Evolutionary conservation across 1,140 invertebrate species (phyloP), one percentile per base, ranked within the genome.

Genomic region (Xylocopa sonorina): DNA sequence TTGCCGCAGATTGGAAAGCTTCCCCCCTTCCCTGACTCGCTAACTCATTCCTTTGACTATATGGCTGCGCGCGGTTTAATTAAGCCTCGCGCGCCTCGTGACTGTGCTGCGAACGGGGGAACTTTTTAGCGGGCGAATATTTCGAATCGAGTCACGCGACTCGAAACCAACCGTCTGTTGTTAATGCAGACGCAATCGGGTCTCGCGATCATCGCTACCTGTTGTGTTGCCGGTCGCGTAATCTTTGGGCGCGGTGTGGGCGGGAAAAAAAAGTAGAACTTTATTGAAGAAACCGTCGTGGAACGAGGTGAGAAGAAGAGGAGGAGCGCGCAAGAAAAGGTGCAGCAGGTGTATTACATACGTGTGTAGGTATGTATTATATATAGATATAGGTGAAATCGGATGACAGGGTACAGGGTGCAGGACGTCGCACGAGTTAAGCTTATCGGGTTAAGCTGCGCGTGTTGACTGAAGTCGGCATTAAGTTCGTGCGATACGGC

Each of bases 401-500:
- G 46, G 34, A 57, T 53, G 72, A 74, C 72, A 74, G 58, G 29
- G 41, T 53, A 74, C 72, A 74, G 32, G 72, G 46, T 53, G 64
- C 72, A 74, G 32, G 72, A 50, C 60, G 71, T 63, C 38, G 27
- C 24, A 14, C 51, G 27, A 34, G 63, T 21, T 72, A 62, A 78
- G 76, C 76, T 72, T 78, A 51, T 78, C 76, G 43, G 34, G 76
- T n/a, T 78, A 78, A 78, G 76, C 57, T 48, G 55, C 16, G 21
- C 57, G 48, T 72, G 76, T 71, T 72, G 68, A 78, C 76, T 72
- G 27, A 78, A 78, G 76, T 72, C 57, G 76, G 57, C 68, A 62
- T 62, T 78, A 78, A 78, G 67, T 78, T 78, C 38, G 46, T 57
- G 57, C 67, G 75, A 78, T 78, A 78, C 75, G 75, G 21, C 16